phyloP scores from a whole-genome alignment of 2,888 invertebrate species.

The Yponomeuta plumbellus region DNA sequence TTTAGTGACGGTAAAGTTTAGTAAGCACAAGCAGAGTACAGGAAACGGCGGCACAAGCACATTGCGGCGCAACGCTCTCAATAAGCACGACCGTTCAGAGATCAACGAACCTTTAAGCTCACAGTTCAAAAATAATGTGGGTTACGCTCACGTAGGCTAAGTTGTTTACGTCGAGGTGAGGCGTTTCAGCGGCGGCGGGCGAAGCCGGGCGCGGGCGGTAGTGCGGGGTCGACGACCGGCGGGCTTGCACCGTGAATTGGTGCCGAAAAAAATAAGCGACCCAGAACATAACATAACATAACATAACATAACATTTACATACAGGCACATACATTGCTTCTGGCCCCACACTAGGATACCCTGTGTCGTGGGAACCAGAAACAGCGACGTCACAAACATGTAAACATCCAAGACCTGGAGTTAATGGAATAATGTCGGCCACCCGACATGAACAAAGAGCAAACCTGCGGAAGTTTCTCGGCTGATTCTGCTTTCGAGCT shows the following conservation, averaged over 20 bases:
- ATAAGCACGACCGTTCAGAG: constrained; percentile 64
- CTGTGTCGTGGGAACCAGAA: too few relatives aligned
- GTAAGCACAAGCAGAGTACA: constrained; percentile 2
- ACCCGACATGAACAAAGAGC: constrained; percentile 59
- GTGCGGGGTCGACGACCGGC: constrained; percentile 54
- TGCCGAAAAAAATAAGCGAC: constrained; percentile 73
- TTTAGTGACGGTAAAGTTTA: not conserved
- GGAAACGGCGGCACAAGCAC: not conserved
- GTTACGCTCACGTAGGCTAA: constrained; percentile 75
- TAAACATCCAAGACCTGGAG: too few relatives aligned
- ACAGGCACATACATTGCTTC: too few relatives aligned
- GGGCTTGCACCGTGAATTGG: constrained; percentile 46
- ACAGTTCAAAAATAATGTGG: constrained; percentile 76
- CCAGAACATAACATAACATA: too few relatives aligned
- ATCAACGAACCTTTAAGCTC: constrained; percentile 71
- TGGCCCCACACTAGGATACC: too few relatives aligned
- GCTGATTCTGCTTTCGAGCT: not conserved
- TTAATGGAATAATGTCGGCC: constrained; percentile 66
- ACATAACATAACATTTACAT: too few relatives aligned
- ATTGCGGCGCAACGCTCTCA: constrained; percentile 51
- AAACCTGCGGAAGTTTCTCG: not conserved
- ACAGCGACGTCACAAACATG: too few relatives aligned
- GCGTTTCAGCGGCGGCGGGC: constrained; percentile 27
- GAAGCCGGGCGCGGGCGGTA: constrained; percentile 36
- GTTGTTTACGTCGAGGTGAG: constrained; percentile 65